phyloP scores from a whole-genome alignment of 2,113 vertebrate species.

The Trichomycterus rosablanca region DNA sequence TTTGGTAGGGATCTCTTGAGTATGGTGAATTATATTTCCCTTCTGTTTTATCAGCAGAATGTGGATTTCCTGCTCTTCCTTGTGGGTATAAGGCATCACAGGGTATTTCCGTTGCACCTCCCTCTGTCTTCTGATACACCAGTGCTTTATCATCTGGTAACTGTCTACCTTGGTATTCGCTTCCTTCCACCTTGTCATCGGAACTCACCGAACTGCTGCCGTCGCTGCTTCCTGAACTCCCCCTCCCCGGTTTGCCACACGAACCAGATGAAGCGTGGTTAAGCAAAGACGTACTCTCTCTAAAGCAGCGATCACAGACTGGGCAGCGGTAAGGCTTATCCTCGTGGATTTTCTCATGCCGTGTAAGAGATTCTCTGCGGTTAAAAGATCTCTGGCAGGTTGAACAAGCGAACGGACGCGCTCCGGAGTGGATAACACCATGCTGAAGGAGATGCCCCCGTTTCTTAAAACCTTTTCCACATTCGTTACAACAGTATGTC shows the following conservation, averaged over 20 bases:
- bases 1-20: conserved; percentile 65
- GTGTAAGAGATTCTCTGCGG: conserved; percentile 83
- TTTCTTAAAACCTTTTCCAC: conserved; percentile 89
- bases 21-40: conserved; percentile 64
- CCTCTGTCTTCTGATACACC: conserved; percentile 44
- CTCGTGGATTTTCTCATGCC: conserved; percentile 87
- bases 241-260: conserved; percentile 64
- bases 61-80: conserved; percentile 35
- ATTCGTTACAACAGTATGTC: conserved; percentile 76
- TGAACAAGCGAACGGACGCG: conserved; percentile 79
- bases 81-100: conserved; percentile 43
- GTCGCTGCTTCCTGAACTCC: conserved; percentile 45
- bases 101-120: conserved; percentile 35
- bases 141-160: conserved; percentile 37
- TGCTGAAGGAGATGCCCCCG: conserved; percentile 89
- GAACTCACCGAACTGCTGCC: conserved; percentile 47
- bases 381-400: conserved; percentile 87
- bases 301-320: conserved; percentile 83
- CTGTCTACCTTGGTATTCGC: conserved; percentile 43
- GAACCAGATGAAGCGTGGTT: conserved; percentile 83
- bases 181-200: conserved; percentile 52
- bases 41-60: conserved; percentile 36
- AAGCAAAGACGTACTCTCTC: conserved; percentile 81
- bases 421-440: conserved; percentile 87
- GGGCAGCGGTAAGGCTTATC: conserved; percentile 82